phyloP scores from a whole-genome alignment of 2,113 vertebrate species.

The Poicephalus gulielmi region DNA sequence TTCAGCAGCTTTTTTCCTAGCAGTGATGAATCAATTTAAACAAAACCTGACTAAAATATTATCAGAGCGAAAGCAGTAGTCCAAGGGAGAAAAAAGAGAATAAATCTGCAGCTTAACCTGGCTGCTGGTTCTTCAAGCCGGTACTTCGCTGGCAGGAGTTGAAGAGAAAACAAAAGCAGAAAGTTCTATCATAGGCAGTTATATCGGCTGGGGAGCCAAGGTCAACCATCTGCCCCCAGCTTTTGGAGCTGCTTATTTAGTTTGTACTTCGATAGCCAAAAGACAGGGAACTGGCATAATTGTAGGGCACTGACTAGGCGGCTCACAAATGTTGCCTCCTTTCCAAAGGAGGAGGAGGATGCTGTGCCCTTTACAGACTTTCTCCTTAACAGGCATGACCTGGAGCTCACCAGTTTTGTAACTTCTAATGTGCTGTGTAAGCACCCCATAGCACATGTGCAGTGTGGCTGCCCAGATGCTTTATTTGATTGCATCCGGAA shows the following conservation, averaged over 20 bases:
- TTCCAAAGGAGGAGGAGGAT: neutral
- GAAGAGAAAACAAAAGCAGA: neutral
- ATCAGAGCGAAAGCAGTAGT: neutral
- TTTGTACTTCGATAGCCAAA: neutral
- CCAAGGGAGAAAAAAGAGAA: neutral
- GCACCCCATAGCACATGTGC: rapidly evolving
- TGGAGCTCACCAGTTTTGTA: neutral
- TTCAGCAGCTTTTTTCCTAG: neutral
- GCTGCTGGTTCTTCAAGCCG: neutral
- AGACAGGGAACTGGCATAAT: neutral
- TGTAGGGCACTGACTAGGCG: neutral
- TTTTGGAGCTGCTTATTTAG: neutral
- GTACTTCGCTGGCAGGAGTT: neutral
- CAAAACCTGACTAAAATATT: neutral
- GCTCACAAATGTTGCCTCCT: neutral
- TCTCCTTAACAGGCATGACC: neutral
- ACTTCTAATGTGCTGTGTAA: neutral
- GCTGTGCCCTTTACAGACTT: neutral
- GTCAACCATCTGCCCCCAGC: neutral
- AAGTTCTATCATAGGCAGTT: neutral
- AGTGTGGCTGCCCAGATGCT: neutral
- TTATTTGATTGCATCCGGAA: neutral
- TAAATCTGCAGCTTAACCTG: neutral
- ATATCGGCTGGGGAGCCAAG: neutral
- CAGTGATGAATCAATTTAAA: neutral